Evolutionary conservation across 2,888 invertebrate genomes (phyloP).

Genomic region (Boloria selene): DNA sequence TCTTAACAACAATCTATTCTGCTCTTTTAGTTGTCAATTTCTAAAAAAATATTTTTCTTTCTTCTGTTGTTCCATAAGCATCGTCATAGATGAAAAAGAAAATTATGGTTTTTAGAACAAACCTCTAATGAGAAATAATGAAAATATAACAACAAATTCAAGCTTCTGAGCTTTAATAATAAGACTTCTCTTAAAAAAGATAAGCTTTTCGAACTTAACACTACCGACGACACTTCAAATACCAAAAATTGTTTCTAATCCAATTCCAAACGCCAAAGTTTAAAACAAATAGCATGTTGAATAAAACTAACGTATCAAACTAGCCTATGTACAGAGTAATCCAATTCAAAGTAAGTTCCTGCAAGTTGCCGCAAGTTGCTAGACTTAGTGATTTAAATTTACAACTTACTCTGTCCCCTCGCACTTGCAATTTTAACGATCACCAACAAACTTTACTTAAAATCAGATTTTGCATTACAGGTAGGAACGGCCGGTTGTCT

Average conservation of each 20-base stretch:
- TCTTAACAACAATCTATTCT: too few relatives aligned
- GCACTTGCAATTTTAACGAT: slow-evolving; percentile 72
- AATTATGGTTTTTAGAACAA: too few relatives aligned
- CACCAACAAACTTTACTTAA: slow-evolving; percentile 61
- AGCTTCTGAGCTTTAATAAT: too few relatives aligned
- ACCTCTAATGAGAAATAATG: too few relatives aligned
- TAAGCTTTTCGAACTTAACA: too few relatives aligned
- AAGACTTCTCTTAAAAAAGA: too few relatives aligned
- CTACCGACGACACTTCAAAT: too few relatives aligned
- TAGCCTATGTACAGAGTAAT: slow-evolving; percentile 64
- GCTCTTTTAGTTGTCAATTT: too few relatives aligned
- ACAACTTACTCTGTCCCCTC: slow-evolving; percentile 63
- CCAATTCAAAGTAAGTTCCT: slow-evolving; percentile 74
- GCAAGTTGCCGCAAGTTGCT: slow-evolving; percentile 54
- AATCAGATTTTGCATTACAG: slow-evolving; percentile 57
- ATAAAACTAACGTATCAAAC: slow-evolving; percentile 55
- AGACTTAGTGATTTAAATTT: slow-evolving; percentile 79
- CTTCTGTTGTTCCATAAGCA: too few relatives aligned
- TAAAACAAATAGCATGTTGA: slow-evolving; percentile 22
- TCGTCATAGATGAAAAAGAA: too few relatives aligned
- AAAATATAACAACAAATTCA: too few relatives aligned
- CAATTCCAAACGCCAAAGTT: not conserved
- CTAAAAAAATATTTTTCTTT: too few relatives aligned
- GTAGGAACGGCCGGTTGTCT: slow-evolving; percentile 40
- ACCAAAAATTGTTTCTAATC: not conserved